These are phyloP conservation scores for Cyanoderma ruficeps DNA, from an alignment of 2,113 vertebrate species.

Conservation along the genomic window DNA sequence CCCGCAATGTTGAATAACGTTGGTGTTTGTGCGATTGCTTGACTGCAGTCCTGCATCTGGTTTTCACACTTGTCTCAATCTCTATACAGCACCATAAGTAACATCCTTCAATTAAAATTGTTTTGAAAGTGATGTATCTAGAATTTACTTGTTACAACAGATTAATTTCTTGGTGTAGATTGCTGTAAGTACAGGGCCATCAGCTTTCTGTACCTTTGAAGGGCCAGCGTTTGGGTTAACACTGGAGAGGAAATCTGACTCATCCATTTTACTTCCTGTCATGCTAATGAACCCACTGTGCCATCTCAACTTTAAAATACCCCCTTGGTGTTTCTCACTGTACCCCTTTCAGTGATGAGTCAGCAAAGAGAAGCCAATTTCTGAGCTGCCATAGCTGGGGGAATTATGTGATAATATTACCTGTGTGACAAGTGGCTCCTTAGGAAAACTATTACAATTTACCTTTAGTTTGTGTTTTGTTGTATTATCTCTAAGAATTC, in stretches of 20 bases:
- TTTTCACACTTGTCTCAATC: slow-evolving; percentile 24
- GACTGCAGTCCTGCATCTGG: neutral
- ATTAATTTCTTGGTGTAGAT: neutral
- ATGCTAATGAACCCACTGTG: neutral
- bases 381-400: neutral
- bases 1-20: slow-evolving; percentile 6
- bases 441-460: neutral
- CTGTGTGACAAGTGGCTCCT: neutral
- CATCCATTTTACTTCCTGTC: neutral
- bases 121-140: neutral
- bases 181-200: neutral
- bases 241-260: neutral
- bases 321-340: neutral
- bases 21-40: neutral
- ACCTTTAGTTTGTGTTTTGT: neutral
- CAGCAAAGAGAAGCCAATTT: neutral
- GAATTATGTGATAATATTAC: neutral
- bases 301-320: neutral
- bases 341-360: neutral
- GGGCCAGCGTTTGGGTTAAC: neutral
- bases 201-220: neutral
- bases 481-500: neutral
- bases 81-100: neutral
- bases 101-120: neutral
- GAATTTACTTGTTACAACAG: neutral